Percentiles rank a stretch among this genome's conserved stretches.
phyloP scores from a whole-genome alignment of 2,888 invertebrate genomes.

The Tridacna gigas region DNA sequence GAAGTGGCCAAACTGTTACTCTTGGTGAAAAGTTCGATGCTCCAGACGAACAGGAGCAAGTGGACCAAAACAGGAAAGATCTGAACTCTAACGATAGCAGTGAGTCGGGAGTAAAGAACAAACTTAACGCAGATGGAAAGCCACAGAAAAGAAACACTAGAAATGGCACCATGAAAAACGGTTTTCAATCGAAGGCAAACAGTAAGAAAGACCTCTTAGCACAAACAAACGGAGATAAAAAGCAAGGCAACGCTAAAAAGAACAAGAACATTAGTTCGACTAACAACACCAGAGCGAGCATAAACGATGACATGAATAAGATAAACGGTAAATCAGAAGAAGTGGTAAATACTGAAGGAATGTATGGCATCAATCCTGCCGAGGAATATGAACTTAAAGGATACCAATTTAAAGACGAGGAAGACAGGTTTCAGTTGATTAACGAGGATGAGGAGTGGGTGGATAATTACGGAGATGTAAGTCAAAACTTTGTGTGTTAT shows the following conservation, averaged over 20 bases:
- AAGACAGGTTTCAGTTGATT: conserved; percentile 36
- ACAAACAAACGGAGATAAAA: conserved; percentile 2
- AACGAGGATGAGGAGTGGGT: conserved; percentile 40
- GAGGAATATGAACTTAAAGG: conserved; percentile 16
- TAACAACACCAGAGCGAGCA: not conserved
- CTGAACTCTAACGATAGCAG: conserved; percentile 5
- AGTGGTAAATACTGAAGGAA: not conserved
- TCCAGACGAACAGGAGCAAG: not conserved
- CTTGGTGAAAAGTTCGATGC: conserved; percentile 29
- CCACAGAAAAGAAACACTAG: not conserved
- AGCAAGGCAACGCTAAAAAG: conserved; percentile 14
- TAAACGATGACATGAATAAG: not conserved
- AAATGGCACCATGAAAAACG: not conserved
- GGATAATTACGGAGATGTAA: conserved; percentile 51
- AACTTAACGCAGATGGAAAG: not conserved
- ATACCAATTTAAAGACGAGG: conserved; percentile 39
- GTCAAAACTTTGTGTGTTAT: not conserved
- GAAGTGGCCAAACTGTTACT: conserved; percentile 42
- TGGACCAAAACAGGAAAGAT: not conserved
- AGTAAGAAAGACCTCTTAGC: not conserved
- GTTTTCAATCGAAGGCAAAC: not conserved
- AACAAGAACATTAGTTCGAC: conserved; percentile 18
- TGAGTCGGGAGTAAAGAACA: not conserved
- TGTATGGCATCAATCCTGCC: conserved; percentile 13
- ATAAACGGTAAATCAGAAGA: not conserved